Conservation (phyloP, 2,888 invertebrate genomes). For the Diabrotica balteata region DNA sequence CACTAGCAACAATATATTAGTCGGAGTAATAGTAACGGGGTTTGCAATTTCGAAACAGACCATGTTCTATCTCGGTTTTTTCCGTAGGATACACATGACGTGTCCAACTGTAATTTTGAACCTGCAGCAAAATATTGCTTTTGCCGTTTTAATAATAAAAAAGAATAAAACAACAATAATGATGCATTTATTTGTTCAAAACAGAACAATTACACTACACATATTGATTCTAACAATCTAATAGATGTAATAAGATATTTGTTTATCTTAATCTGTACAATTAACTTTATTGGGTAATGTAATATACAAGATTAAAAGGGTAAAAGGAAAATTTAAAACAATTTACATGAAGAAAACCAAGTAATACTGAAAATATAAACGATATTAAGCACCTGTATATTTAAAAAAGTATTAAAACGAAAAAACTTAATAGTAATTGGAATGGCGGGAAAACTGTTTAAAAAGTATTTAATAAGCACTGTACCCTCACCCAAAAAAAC, state of each 20-base stretch:
- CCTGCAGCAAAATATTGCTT: too few species aligned
- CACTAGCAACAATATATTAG: too few species aligned
- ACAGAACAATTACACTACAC: slow-evolving; percentile 48
- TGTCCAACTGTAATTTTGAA: too few species aligned
- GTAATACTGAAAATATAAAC: slow-evolving; percentile 45
- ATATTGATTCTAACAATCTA: slow-evolving; percentile 43
- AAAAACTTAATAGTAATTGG: slow-evolving; percentile 46
- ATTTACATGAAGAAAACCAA: slow-evolving; percentile 30
- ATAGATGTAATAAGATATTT: slow-evolving; percentile 37
- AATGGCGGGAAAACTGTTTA: slow-evolving; percentile 48
- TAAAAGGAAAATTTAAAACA: slow-evolving; percentile 34
- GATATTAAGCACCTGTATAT: slow-evolving; percentile 26
- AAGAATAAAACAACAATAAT: slow-evolving; percentile 37
- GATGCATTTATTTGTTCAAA: slow-evolving; percentile 39
- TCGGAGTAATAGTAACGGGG: too few species aligned
- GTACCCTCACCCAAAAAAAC: slow-evolving; percentile 46
- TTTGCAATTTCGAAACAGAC: too few species aligned
- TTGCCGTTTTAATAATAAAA: neutral
- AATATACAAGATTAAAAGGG: slow-evolving; percentile 41
- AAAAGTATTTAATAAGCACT: slow-evolving; percentile 34
- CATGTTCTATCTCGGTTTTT: too few species aligned
- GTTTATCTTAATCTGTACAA: slow-evolving; percentile 39
- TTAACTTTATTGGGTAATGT: slow-evolving; percentile 31
- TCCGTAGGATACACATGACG: too few species aligned
- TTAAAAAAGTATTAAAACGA: slow-evolving; percentile 33